A percentile compares a stretch with the other conserved stretches of the same genome.
Conservation (phyloP, 2,113 vertebrate genomes). For the Peromyscus leucopus region DNA sequence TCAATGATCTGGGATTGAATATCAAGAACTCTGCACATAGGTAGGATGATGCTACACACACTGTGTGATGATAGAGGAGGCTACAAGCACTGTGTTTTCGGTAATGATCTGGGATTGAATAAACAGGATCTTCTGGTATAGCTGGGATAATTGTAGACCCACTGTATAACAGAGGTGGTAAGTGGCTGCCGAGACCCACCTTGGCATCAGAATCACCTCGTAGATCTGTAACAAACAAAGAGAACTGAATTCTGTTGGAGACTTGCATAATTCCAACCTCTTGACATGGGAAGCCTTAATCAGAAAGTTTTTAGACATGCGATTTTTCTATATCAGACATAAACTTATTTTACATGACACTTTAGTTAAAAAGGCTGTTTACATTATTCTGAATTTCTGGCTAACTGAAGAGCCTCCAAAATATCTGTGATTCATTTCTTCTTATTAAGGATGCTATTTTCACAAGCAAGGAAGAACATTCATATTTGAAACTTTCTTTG, state of each 20-base stretch:
- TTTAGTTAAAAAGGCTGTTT: not conserved
- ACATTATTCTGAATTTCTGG: slow-evolving; percentile 24
- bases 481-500: not conserved
- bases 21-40: not conserved
- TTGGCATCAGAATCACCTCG: not conserved
- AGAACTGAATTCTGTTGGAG: not conserved
- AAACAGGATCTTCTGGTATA: not conserved
- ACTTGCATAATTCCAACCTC: too few species aligned
- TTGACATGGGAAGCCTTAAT: fast-evolving
- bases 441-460: not conserved
- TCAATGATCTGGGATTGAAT: too few species aligned
- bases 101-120: not conserved
- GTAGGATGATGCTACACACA: too few species aligned
- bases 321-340: not conserved
- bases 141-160: not conserved
- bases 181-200: not conserved
- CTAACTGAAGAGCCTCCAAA: not conserved
- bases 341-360: not conserved
- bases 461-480: slow-evolving; percentile 7
- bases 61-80: too few species aligned
- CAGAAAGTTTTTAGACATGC: not conserved
- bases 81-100: not conserved
- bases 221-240: not conserved
- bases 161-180: fast-evolving
- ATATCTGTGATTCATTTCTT: not conserved